Percentiles rank a stretch among this genome's conserved stretches.
Conservation (phyloP, 2,113 vertebrate species). For the Zosterops lateralis region DNA sequence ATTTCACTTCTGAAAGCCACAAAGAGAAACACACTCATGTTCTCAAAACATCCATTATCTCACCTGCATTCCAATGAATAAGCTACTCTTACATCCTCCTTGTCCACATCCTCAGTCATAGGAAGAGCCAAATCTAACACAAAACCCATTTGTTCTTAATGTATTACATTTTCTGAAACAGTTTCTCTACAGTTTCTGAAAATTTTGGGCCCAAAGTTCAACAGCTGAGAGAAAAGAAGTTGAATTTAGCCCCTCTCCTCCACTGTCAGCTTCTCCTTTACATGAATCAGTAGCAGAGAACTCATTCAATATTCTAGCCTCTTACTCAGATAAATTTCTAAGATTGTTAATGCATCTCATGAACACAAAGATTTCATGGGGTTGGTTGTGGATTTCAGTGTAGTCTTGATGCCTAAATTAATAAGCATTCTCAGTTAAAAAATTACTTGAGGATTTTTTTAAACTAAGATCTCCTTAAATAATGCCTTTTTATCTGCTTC, state of each 20-base stretch:
- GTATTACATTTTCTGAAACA: neutral
- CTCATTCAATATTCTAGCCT: neutral
- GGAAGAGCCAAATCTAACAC: neutral
- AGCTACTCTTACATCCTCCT: neutral
- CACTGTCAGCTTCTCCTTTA: neutral
- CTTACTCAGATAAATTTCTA: neutral
- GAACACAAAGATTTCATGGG: fast-evolving
- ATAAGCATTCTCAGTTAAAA: neutral
- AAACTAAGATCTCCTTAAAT: neutral
- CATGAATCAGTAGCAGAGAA: neutral
- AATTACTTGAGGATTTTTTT: neutral
- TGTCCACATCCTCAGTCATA: neutral
- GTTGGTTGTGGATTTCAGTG: neutral
- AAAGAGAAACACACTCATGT: neutral
- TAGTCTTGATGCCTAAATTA: neutral
- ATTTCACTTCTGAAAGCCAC: neutral
- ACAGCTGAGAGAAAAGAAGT: neutral
- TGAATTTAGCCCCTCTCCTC: neutral
- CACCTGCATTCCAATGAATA: neutral
- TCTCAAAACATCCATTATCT: neutral
- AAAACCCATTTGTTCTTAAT: neutral
- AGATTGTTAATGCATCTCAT: neutral
- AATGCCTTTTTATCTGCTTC: neutral
- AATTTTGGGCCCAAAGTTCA: neutral
- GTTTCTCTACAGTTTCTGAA: neutral